Evolutionary conservation across 2,797 vertebrate species (phyloP).

Genomic region (Falco concolor): DNA sequence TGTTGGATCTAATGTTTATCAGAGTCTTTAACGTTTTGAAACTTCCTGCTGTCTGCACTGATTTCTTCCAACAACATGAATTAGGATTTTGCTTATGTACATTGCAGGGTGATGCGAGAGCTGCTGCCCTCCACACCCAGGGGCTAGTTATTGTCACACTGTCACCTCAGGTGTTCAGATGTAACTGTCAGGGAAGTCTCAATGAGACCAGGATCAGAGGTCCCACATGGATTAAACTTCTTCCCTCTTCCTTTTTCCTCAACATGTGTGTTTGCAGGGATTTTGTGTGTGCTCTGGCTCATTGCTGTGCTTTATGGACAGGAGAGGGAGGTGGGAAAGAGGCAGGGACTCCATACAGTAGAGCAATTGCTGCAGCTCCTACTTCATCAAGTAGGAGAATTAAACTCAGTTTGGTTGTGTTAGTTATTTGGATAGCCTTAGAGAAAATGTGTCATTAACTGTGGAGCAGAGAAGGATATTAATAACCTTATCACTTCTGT

Average conservation of each 20-base stretch:
- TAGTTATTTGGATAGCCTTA: constrained; percentile 18
- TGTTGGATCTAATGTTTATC: background rate
- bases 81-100: background rate
- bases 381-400: background rate
- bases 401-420: background rate
- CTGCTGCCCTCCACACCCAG: background rate
- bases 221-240: background rate
- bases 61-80: background rate
- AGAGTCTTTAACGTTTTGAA: background rate
- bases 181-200: fast-evolving
- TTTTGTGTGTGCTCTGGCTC: background rate
- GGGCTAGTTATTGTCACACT: background rate
- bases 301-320: background rate
- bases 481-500: background rate
- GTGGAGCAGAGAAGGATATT: background rate
- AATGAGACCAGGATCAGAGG: background rate
- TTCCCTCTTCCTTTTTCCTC: background rate
- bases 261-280: background rate
- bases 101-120: background rate
- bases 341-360: background rate
- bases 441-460: background rate
- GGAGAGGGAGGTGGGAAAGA: background rate
- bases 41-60: background rate
- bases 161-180: background rate
- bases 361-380: background rate